Evolutionary conservation across 2,113 vertebrate species (phyloP), one percentile per base, ranked within the genome.

Genomic region (Garra rufa): DNA sequence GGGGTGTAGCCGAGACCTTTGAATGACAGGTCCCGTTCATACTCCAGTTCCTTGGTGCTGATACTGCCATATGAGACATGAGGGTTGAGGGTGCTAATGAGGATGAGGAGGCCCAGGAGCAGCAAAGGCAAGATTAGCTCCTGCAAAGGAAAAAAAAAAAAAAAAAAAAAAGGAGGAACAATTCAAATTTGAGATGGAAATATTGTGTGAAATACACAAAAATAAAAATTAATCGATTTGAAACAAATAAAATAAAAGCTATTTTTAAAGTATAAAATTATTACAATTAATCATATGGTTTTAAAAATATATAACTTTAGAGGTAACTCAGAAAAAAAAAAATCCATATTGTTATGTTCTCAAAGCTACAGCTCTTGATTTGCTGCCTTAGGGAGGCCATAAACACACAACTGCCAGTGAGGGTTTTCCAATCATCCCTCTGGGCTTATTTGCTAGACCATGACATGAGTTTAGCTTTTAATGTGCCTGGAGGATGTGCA

Each of bases 1-100:
- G 95, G 95, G 0, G 95, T 95, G 93, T 94, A 97, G 0, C 88
- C 63, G 13, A 97, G 91, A 55, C 89, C 90, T 57, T 91, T 94
- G 74, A 94, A 24, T 43, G 86, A 57, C 52, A 83, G 80, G 65
- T 86, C 50, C 21, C 83, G 52, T 0, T 91, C 85, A 1, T 41
- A 85, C 34, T 94, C 91, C 89, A 95, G 92, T 83, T 93, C 92
- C 65, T 83, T 82, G 0, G 94, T 95, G 86, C 46, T 85, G 86
- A 95, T 89, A 81, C 91, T 91, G 34, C 86, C 91, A 15, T 94
- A 93, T 30, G 92, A 93, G 44, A 93, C 88, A 3, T 95, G 94
- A 26, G 94, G 95, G 43, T 94, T 94, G 28, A 94, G 87, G 3
- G 77, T 93, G 85, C 93, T 95, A 89, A 95, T 94, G 87, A 95